phyloP scores from a whole-genome alignment of 2,888 invertebrate species.

The Unio pictorum region DNA sequence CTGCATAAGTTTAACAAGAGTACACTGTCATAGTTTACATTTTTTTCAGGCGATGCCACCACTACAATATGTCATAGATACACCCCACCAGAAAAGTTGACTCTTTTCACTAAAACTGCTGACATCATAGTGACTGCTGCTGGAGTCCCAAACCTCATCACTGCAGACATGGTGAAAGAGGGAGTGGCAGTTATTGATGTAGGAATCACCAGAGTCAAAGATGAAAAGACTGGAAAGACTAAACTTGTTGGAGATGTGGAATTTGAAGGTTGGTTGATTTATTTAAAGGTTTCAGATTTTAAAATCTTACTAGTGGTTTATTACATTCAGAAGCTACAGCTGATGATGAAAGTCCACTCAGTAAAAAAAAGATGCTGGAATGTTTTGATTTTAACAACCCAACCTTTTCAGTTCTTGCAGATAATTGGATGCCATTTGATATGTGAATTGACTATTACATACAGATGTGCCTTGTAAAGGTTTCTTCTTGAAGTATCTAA shows the following conservation, averaged over 20 bases:
- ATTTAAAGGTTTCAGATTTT: conserved; percentile 11
- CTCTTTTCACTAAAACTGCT: conserved; percentile 80
- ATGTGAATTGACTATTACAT: too few relatives aligned
- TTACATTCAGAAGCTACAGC: not conserved
- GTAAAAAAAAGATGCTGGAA: not conserved
- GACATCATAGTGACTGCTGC: conserved; percentile 86
- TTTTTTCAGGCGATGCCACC: conserved; percentile 82
- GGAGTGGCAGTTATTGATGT: conserved; percentile 92
- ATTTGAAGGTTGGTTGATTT: conserved; percentile 77
- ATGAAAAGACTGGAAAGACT: conserved; percentile 76
- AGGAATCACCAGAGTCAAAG: conserved; percentile 81
- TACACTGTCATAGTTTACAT: too few relatives aligned
- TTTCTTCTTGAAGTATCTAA: too few relatives aligned
- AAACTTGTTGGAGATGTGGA: conserved; percentile 89
- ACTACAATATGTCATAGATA: conserved; percentile 91
- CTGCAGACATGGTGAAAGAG: conserved; percentile 87
- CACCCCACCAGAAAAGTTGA: conserved; percentile 85
- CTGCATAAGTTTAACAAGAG: too few relatives aligned
- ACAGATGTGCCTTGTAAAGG: too few relatives aligned
- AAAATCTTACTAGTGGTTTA: too few relatives aligned
- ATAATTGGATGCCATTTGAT: too few relatives aligned
- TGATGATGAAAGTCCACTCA: not conserved
- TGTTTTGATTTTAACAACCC: too few relatives aligned
- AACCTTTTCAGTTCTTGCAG: too few relatives aligned
- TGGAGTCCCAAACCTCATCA: conserved; percentile 74